Conservation (phyloP, 2,888 invertebrate genomes). For the Caradrina clavipalpis region DNA sequence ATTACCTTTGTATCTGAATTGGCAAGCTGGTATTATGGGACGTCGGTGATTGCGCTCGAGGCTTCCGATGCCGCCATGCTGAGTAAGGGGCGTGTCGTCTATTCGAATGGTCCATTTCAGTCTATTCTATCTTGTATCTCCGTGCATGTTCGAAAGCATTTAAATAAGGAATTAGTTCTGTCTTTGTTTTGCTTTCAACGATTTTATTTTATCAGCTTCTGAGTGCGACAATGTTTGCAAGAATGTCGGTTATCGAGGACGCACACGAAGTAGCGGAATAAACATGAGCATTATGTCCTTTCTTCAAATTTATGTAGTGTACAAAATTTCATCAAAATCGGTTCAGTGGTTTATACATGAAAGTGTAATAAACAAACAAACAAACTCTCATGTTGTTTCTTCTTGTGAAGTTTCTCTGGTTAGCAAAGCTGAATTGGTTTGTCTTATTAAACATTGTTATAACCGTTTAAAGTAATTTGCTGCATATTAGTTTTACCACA, state of each 20-base stretch:
- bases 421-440: too few relatives aligned
- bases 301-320: too few relatives aligned
- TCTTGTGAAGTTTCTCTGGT: too few relatives aligned
- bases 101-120: conserved; percentile 65
- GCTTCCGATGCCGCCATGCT: conserved; percentile 61
- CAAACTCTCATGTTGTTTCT: too few relatives aligned
- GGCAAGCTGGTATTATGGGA: conserved; percentile 59
- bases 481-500: neutral
- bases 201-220: conserved; percentile 12
- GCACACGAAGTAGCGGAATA: too few relatives aligned
- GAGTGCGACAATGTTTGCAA: too few relatives aligned
- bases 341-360: too few relatives aligned
- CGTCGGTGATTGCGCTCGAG: conserved; percentile 67
- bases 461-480: neutral
- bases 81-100: conserved; percentile 61
- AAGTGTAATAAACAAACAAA: too few relatives aligned
- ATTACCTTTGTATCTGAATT: conserved; percentile 60
- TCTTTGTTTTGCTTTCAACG: conserved; percentile 43
- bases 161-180: conserved; percentile 35
- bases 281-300: too few relatives aligned
- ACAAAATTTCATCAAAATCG: too few relatives aligned
- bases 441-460: neutral
- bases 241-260: too few relatives aligned
- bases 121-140: conserved; percentile 49
- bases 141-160: conserved; percentile 50